These are phyloP conservation scores for Semibalanus balanoides DNA, from an alignment of 1,140 invertebrate species.

Conservation along the genomic window DNA sequence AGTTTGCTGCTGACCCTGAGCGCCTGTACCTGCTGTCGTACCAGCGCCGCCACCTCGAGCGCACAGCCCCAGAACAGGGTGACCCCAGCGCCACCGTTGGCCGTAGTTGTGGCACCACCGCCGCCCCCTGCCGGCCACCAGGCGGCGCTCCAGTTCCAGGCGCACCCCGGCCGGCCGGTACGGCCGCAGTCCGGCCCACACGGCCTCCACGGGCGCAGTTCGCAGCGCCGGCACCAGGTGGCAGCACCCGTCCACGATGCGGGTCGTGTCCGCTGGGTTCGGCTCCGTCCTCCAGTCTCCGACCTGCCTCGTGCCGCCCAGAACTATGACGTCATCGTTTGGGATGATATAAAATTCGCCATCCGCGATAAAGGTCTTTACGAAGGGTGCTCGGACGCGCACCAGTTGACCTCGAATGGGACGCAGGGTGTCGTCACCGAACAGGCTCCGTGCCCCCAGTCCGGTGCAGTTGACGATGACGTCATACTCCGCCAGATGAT, in stretches of 20 bases:
- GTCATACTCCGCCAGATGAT: slow-evolving; percentile 16
- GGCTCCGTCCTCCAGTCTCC: slow-evolving; percentile 24
- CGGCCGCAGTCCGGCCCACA: slow-evolving; percentile 27
- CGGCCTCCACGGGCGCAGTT: slow-evolving; percentile 18
- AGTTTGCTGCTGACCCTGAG: too few species aligned
- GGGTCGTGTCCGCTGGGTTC: slow-evolving; percentile 24
- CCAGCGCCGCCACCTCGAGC: not conserved
- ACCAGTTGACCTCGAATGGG: slow-evolving; percentile 25
- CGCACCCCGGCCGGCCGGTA: slow-evolving; percentile 20
- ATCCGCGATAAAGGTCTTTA: not conserved
- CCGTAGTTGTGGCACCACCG: slow-evolving; percentile 39
- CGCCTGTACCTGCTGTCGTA: not conserved
- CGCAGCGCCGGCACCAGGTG: slow-evolving; percentile 25
- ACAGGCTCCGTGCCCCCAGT: slow-evolving; percentile 20
- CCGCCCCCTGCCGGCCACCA: not conserved
- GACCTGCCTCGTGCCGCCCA: slow-evolving; percentile 28
- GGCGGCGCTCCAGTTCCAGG: slow-evolving; percentile 23
- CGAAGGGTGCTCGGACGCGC: slow-evolving; percentile 12
- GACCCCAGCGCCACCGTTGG: slow-evolving; percentile 35
- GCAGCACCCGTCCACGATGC: slow-evolving; percentile 26
- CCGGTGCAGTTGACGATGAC: slow-evolving; percentile 25
- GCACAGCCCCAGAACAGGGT: slow-evolving; percentile 34
- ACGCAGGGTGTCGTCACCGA: slow-evolving; percentile 18
- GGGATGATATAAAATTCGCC: not conserved
- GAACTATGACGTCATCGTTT: slow-evolving; percentile 22